Evolutionary conservation across 1,140 invertebrate species (phyloP), one percentile per base, ranked within the genome.

Genomic region (Drosophila teissieri): DNA sequence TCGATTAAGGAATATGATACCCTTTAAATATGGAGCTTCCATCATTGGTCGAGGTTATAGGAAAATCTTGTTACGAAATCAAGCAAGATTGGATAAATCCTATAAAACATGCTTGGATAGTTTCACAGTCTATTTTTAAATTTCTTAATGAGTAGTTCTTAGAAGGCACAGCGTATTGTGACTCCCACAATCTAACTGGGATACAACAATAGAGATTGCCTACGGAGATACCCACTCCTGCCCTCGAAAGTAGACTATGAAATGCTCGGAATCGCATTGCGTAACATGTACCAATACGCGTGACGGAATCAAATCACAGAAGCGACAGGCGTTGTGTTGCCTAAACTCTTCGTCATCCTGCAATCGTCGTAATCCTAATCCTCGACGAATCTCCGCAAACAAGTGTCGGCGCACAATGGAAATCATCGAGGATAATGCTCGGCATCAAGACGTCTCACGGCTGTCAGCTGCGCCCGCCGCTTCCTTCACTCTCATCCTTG

Each of bases 391-490:
- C 60, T 24, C 44, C 63, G 36, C 56, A 39, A 19, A 42, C 36
- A 52, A 61, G 48, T 73, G 70, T 48, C 42, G 57, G 27, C 68
- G 70, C 61, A 73, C 61, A 73, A 73, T 73, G 69, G 68, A 73
- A 73, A 73, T 73, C 70, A 73, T 73, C 69, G 44, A 44, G 54
- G 55, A 63, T 63, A 60, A 58, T 24, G 68, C 55, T 60, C 10
- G 68, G 57, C 39, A 73, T 73, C 70, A 61, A 61, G 55, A 61
- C 61, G 70, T 73, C 68, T 73, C 56, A 73, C 40, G 68, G 68
- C 68, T 73, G 70, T 73, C 70, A 67, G 63, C 60, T 65, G 44
- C 34, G 34, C 17, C 58, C 37, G 17, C 39, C 12, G 37, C 1
- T 24, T 22, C 15, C 22, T 27, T 39, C 24, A 5, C 4, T 34